Evolutionary conservation across 2,113 vertebrate genomes (phyloP).

Genomic region (Poeciliopsis retropinna): DNA sequence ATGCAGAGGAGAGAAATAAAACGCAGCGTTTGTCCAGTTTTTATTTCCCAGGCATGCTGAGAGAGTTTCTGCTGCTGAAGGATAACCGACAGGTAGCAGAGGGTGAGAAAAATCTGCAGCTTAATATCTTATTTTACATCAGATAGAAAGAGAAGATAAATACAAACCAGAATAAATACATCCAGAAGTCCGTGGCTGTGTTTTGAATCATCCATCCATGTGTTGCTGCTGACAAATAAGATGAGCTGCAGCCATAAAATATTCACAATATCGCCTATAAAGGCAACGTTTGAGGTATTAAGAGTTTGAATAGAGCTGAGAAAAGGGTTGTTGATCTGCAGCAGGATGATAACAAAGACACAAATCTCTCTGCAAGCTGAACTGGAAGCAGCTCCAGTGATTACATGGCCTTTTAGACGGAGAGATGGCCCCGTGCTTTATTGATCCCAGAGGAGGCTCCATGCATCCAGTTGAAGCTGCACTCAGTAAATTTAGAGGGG

Average conservation of each 20-base stretch:
- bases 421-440: neutral
- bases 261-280: neutral
- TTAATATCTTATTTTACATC: neutral
- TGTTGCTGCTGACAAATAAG: neutral
- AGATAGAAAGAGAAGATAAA: neutral
- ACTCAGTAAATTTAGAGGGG: neutral
- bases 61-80: neutral
- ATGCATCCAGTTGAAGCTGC: neutral
- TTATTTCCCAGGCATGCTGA: neutral
- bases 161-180: too few species aligned
- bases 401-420: neutral
- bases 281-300: neutral
- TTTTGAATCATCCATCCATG: neutral
- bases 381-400: neutral
- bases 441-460: neutral
- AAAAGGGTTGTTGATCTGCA: neutral
- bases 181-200: too few species aligned
- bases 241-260: neutral
- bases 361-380: constrained; percentile 1
- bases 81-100: neutral
- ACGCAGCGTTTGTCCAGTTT: neutral
- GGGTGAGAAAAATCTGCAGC: neutral
- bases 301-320: neutral
- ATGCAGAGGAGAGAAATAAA: neutral
- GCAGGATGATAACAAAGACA: constrained; percentile 1